phyloP scores from a whole-genome alignment of 2,113 vertebrate genomes.

The Apodemus sylvaticus region DNA sequence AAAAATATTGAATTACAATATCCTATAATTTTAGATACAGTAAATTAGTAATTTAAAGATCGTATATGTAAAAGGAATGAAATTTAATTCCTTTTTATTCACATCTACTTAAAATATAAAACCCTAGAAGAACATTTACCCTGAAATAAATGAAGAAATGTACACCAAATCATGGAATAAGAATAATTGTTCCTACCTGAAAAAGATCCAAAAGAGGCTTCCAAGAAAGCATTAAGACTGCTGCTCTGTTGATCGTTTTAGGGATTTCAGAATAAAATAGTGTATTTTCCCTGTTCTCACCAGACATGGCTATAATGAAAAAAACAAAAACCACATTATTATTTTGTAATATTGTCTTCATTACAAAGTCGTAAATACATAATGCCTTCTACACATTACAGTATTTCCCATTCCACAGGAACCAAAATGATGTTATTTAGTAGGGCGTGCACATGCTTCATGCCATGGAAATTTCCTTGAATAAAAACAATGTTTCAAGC shows the following conservation, averaged over 20 bases:
- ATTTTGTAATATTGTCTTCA: conserved; percentile 29
- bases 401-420: neutral
- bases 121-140: neutral
- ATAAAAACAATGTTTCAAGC: conserved; percentile 19
- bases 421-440: neutral
- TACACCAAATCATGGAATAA: conserved; percentile 5
- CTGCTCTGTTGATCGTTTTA: conserved; percentile 88
- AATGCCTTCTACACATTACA: neutral
- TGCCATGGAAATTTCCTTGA: conserved; percentile 25
- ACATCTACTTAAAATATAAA: conserved; percentile 54
- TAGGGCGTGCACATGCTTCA: neutral
- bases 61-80: neutral
- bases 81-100: conserved; percentile 49
- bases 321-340: neutral
- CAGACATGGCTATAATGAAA: conserved; percentile 87
- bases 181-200: conserved; percentile 82
- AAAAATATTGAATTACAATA: neutral
- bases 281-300: conserved; percentile 90
- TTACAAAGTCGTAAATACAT: neutral
- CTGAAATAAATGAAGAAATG: conserved; percentile 38
- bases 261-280: conserved; percentile 92
- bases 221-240: conserved; percentile 88
- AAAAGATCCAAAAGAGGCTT: conserved; percentile 91
- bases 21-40: neutral
- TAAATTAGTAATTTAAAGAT: conserved; percentile 14